Percentiles rank a stretch among this genome's conserved stretches.
Conservation (phyloP, 1,140 invertebrate species). For the Venturia canescens region DNA sequence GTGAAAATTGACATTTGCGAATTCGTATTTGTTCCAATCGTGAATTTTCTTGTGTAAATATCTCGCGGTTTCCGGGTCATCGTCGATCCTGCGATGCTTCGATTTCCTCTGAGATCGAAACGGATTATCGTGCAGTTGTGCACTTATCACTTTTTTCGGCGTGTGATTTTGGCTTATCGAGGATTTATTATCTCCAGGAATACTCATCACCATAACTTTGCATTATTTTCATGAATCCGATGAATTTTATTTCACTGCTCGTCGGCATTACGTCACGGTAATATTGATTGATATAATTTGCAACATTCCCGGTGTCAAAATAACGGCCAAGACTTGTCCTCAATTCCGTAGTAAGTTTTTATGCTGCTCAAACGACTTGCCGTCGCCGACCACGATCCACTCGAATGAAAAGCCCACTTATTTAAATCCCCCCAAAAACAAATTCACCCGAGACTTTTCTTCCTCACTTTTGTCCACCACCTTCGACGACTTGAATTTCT, state of each 20-base stretch:
- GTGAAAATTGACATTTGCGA: background rate
- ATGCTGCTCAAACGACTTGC: background rate
- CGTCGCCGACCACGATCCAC: background rate
- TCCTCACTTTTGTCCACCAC: too few species aligned
- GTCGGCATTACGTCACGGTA: constrained; percentile 12
- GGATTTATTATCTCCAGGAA: constrained; percentile 25
- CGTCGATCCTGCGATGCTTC: background rate
- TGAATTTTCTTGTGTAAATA: background rate
- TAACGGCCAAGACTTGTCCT: background rate
- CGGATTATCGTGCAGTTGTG: background rate
- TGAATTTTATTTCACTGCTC: background rate
- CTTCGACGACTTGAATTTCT: too few species aligned
- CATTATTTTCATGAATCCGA: constrained; percentile 27
- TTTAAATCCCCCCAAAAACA: too few species aligned
- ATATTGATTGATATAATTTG: constrained; percentile 26
- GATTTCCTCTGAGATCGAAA: background rate
- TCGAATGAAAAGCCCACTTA: too few species aligned
- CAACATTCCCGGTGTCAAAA: constrained; percentile 2
- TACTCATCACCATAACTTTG: constrained; percentile 37
- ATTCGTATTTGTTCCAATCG: constrained; percentile 5
- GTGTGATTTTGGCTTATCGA: background rate
- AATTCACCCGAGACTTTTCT: too few species aligned
- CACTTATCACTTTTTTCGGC: background rate
- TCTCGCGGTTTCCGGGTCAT: background rate
- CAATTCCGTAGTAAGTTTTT: background rate